Conservation (phyloP, 1,140 invertebrate genomes). For the Pogonognathellus flavescens region DNA sequence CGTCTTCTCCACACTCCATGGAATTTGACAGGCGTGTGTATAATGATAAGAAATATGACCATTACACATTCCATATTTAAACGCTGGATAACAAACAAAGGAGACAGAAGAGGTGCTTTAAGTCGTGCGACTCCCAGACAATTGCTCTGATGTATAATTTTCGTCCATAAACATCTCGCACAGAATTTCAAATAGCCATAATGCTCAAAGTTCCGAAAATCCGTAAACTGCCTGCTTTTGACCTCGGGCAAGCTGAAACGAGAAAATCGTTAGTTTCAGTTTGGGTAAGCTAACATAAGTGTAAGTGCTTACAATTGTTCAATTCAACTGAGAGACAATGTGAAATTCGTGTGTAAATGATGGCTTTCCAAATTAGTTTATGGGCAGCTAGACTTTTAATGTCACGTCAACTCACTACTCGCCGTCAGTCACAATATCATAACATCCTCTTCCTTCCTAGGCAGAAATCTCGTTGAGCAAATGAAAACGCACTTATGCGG, state of each 20-base stretch:
- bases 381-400: constrained; percentile 24
- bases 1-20: background rate
- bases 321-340: constrained; percentile 12
- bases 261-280: constrained; percentile 23
- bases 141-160: constrained; percentile 32
- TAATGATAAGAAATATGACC: constrained; percentile 1
- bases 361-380: constrained; percentile 36
- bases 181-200: background rate
- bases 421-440: constrained; percentile 35
- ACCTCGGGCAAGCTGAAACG: background rate
- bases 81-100: background rate
- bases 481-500: background rate
- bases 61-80: constrained; percentile 6
- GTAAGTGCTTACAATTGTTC: background rate
- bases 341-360: constrained; percentile 48
- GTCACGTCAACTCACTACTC: background rate
- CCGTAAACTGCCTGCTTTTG: constrained; percentile 2
- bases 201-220: constrained; percentile 10
- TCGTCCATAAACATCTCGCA: constrained; percentile 37
- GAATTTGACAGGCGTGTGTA: constrained; percentile 9
- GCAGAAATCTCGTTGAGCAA: background rate
- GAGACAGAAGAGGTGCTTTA: constrained; percentile 2
- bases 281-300: background rate
- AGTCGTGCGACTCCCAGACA: constrained; percentile 20
- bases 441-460: constrained; percentile 20